Base-by-base conservation (phyloP, 2,888 invertebrate species). In the Scaptodrosophila latifasciaeformis region DNA sequence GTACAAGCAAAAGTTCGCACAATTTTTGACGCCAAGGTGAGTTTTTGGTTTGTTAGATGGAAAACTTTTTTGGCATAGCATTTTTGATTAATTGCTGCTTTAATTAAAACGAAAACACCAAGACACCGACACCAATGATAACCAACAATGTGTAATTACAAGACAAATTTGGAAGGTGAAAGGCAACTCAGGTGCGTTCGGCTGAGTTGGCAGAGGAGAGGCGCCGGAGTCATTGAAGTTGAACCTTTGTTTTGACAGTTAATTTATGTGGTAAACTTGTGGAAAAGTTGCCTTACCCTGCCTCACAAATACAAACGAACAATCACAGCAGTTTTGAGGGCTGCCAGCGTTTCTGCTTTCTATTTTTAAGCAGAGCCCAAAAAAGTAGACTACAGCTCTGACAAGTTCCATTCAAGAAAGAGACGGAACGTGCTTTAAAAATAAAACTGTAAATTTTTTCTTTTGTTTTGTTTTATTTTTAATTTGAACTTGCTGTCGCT, bases 221-320 rank as follows among this genome's bases (percentile, higher is more conserved):
- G 24, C n/a, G n/a, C n/a, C n/a, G n/a, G n/a, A n/a, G n/a, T n/a
- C n/a, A n/a, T 12, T 35, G 15, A 7, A 15, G 6, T 37, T 0
- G 21, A 46, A 43, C 40, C 53, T 65, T 70, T 75, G n/a, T n/a
- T 76, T 79, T 70, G 77, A 59, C 80, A 74, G 80, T 79, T 74
- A 79, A 74, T 79, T 74, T 74, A 74, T 74, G 80, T 67, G 74
- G 48, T 13, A 19, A 40, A 62, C 46, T 49, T 63, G 53, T 40
- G 49, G 54, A 58, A 49, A 50, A 55, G 3, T 18, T 13, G 13
- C 18, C 27, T 27, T 5, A 48, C 15, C 19, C 29, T 27, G 31
- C 57, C 50, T 40, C 39, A 56, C 43, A 52, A 21, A 30, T 17
- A 45, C 27, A 49, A 1, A 34, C 55, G 10, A 42, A 13, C 12